Evolutionary conservation across 2,797 vertebrate genomes (phyloP).

Genomic region (Salarias fasciatus): DNA sequence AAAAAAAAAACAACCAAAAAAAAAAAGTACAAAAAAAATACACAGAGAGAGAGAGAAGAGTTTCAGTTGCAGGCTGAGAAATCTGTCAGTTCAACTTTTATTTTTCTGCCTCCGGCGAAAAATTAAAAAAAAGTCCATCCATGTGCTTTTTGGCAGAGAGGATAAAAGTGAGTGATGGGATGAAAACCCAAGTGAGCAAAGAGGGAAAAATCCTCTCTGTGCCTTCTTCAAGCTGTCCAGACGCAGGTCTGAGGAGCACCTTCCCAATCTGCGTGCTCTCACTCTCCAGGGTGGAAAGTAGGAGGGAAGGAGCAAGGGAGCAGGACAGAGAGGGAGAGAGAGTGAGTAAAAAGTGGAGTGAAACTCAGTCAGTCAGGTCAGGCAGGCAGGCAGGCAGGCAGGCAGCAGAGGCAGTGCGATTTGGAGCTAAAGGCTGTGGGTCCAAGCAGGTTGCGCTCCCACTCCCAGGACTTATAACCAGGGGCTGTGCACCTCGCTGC

Average conservation of each 20-base stretch:
- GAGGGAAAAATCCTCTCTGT: constrained; percentile 70
- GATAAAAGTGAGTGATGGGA: constrained; percentile 31
- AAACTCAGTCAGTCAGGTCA: constrained; percentile 67
- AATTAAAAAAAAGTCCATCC: constrained; percentile 77
- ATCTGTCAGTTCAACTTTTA: constrained; percentile 54
- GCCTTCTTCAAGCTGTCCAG: constrained; percentile 77
- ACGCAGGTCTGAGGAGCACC: constrained; percentile 84
- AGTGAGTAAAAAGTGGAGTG: constrained; percentile 66
- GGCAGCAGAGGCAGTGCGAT: constrained; percentile 64
- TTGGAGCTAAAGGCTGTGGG: constrained; percentile 67
- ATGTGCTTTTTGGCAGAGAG: constrained; percentile 64
- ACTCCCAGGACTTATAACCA: constrained; percentile 82
- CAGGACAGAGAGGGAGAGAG: constrained; percentile 71
- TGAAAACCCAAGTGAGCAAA: constrained; percentile 28
- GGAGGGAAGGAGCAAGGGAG: constrained; percentile 78
- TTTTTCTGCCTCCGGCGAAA: constrained; percentile 64
- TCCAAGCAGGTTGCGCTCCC: constrained; percentile 74
- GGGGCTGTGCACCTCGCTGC: constrained; percentile 80
- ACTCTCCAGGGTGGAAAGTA: constrained; percentile 84
- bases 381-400: constrained; percentile 55
- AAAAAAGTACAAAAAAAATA: constrained; percentile 40
- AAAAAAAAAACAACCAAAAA: constrained; percentile 31
- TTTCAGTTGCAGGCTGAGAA: constrained; percentile 67
- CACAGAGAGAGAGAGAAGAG: constrained; percentile 33
- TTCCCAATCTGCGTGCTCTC: constrained; percentile 81